A percentile compares a stretch with the other conserved stretches of the same genome.
Evolutionary conservation across 2,113 vertebrate species (phyloP).

Genomic region (Misgurnus anguillicaudatus): DNA sequence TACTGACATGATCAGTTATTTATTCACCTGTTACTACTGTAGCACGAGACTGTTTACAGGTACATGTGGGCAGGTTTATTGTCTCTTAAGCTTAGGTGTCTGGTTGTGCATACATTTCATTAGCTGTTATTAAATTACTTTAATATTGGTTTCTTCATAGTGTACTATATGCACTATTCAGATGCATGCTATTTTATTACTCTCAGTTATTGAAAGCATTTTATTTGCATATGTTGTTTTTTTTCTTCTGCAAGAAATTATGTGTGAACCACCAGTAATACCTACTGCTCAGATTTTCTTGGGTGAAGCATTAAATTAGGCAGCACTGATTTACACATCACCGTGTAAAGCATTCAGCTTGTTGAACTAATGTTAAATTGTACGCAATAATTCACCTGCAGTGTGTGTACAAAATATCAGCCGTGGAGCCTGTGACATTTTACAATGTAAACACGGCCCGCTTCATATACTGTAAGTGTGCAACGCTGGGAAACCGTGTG

Average conservation of each 20-base stretch:
- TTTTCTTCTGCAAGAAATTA: neutral
- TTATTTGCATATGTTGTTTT: neutral
- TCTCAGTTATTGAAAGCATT: neutral
- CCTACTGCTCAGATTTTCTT: neutral
- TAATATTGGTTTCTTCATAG: neutral
- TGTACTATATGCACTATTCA: neutral
- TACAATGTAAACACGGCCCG: constrained; percentile 37
- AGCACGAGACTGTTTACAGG: no score
- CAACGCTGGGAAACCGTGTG: neutral
- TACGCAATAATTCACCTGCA: constrained; percentile 35
- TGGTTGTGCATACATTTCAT: constrained; percentile 4
- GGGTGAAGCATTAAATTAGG: constrained; percentile 2
- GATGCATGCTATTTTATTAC: neutral
- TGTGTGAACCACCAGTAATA: neutral
- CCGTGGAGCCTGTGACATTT: constrained; percentile 34
- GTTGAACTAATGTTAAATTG: constrained; percentile 27
- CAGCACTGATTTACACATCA: neutral
- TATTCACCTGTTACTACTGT: neutral
- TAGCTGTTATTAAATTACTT: neutral
- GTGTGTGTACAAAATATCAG: constrained; percentile 19
- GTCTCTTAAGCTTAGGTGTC: neutral
- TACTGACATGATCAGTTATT: neutral
- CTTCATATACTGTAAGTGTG: constrained; percentile 27
- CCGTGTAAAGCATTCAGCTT: constrained; percentile 7
- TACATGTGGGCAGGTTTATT: no score